Evolutionary conservation across 92 coral and sea anemone species (phyloP), one percentile per base, ranked within the genome.

Genomic region (Ricordea florida): DNA sequence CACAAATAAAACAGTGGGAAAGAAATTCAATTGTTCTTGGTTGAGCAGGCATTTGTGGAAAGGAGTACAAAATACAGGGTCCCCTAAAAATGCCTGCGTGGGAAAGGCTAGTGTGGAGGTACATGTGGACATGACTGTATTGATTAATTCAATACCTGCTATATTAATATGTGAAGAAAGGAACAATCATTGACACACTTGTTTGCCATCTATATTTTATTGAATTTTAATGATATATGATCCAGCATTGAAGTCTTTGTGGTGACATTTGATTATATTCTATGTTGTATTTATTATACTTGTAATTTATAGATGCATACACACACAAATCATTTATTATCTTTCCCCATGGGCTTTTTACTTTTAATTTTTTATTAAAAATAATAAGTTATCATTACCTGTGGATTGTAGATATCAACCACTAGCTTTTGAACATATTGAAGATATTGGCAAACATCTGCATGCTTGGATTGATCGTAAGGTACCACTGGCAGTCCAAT

Each of bases 381-480:
- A 13, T 21, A 49, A 49, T 49, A 49, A 49, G 18, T 49, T 22
- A 0, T 49, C 57, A 49, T 17, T 41, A 51, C 69, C 50, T 66
- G 57, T 6, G 65, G 85, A n/a, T 9, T 67, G 62, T 55, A 57
- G 37, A 78, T 41, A 10, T 83, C 74, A 38, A 32, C 42, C 18
- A 71, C 50, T 38, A 71, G 43, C 20, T 38, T 59, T 46, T 71
- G 78, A 29, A 71, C 42, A 52, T 53, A 41, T 51, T 71, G 66
- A 30, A 36, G 79, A 14, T 56, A 72, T 47, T 58, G 79, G 51
- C 79, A 72, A 30, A 72, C 69, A 72, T 72, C 79, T 55, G 79
- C 33, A 58, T 55, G 50, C 79, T 72, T 72, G 44, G 69, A 56
- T 59, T 72, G 79, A 59, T 72, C 57, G 69, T 33, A 72, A 49